These are phyloP conservation scores for Mactra quadrangularis DNA, from an alignment of 1,140 invertebrate species.

Conservation along the genomic window DNA sequence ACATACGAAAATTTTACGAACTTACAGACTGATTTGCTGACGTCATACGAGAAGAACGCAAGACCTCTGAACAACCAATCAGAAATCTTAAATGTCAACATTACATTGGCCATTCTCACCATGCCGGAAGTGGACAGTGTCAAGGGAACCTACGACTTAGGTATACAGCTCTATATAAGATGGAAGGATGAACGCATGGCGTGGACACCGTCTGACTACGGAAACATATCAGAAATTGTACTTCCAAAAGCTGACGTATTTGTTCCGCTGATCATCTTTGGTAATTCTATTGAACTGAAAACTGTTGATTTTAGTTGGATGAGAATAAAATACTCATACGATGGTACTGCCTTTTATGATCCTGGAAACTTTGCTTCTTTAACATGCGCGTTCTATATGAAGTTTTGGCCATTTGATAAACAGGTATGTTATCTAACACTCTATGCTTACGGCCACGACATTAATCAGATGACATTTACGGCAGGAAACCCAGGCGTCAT, in stretches of 20 bases:
- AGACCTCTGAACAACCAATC: not conserved
- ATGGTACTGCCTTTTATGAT: not conserved
- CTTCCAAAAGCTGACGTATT: slow-evolving; percentile 8
- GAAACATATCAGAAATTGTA: not conserved
- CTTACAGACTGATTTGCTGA: not conserved
- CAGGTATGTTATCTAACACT: not conserved
- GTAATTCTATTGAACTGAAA: not conserved
- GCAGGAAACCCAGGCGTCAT: no score
- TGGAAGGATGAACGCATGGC: slow-evolving; percentile 25
- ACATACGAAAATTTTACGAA: not conserved
- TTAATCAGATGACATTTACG: not conserved
- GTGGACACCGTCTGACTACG: slow-evolving; percentile 5
- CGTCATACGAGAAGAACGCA: not conserved
- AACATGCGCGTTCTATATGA: not conserved
- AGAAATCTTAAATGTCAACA: not conserved
- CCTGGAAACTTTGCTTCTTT: not conserved
- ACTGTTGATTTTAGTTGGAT: not conserved
- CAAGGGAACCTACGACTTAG: not conserved
- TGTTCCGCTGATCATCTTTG: not conserved
- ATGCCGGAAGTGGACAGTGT: slow-evolving; percentile 1
- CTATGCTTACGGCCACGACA: not conserved
- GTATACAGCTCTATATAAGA: not conserved
- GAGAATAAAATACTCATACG: not conserved
- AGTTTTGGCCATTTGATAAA: slow-evolving; percentile 16
- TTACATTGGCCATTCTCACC: not conserved